Conservation (phyloP, 2,797 vertebrate species). For the Notolepis coatsorum region DNA sequence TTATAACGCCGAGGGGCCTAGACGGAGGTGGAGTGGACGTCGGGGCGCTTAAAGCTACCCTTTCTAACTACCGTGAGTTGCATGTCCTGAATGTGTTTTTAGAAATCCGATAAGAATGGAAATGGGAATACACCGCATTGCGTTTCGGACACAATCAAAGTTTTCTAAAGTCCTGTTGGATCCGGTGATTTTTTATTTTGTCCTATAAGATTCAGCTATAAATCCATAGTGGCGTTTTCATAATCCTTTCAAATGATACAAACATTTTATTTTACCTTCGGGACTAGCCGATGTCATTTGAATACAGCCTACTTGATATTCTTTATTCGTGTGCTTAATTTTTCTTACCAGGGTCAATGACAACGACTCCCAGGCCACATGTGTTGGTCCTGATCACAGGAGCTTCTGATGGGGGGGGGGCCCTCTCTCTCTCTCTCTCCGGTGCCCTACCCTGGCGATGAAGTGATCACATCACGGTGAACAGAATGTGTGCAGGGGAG, state of each 20-base stretch:
- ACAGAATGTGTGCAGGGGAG: background rate
- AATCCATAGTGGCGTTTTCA: too few species aligned
- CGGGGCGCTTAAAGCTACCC: constrained; percentile 5
- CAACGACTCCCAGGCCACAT: constrained; percentile 25
- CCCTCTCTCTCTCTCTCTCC: too few species aligned
- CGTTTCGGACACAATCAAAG: too few species aligned
- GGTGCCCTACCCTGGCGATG: constrained; percentile 10
- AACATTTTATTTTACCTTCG: too few species aligned
- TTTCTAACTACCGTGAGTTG: background rate
- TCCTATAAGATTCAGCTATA: too few species aligned
- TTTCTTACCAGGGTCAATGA: constrained; percentile 33
- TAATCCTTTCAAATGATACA: too few species aligned
- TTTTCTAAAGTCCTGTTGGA: too few species aligned
- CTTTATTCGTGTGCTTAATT: background rate
- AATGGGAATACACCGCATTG: too few species aligned
- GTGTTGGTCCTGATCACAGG: constrained; percentile 16
- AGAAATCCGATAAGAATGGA: background rate
- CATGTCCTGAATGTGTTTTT: background rate
- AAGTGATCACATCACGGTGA: too few species aligned
- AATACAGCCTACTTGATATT: constrained; percentile 18
- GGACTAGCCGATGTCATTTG: background rate
- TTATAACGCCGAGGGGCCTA: constrained; percentile 8
- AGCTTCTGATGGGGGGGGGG: too few species aligned
- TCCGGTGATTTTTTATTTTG: too few species aligned
- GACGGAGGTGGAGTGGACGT: background rate